These are phyloP conservation scores for Gonatopus flavifemur DNA, from an alignment of 1,140 invertebrate species.

Conservation along the genomic window DNA sequence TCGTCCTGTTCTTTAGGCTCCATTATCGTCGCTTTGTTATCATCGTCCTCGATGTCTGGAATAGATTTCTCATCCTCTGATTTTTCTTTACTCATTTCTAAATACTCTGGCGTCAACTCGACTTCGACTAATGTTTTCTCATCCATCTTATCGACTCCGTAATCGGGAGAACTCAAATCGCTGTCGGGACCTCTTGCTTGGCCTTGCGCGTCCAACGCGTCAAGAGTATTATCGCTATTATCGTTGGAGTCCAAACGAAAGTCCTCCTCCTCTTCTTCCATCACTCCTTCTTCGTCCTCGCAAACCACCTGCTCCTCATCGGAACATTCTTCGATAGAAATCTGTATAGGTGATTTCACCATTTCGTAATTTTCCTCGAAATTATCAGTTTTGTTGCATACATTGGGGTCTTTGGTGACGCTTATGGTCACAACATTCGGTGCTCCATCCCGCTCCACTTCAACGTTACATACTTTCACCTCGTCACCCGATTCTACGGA, in stretches of 20 bases:
- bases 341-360: constrained; percentile 56
- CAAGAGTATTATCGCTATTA: constrained; percentile 54
- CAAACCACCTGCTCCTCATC: constrained; percentile 46
- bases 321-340: constrained; percentile 57
- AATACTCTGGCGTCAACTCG: constrained; percentile 52
- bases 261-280: constrained; percentile 52
- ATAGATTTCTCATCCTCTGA: constrained; percentile 48
- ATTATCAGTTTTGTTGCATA: constrained; percentile 23
- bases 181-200: constrained; percentile 51
- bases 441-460: constrained; percentile 22
- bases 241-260: constrained; percentile 43
- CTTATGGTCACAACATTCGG: not conserved
- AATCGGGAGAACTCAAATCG: constrained; percentile 52
- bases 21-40: constrained; percentile 8
- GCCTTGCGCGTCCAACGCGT: constrained; percentile 51
- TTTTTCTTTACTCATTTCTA: constrained; percentile 52
- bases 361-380: constrained; percentile 48
- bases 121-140: constrained; percentile 55
- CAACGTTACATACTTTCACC: constrained; percentile 32
- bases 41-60: constrained; percentile 47
- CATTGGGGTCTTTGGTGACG: not conserved
- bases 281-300: constrained; percentile 45
- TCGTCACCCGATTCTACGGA: constrained; percentile 40
- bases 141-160: constrained; percentile 51
- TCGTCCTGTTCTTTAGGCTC: constrained; percentile 9